Evolutionary conservation across 2,113 vertebrate species (phyloP).

Genomic region (Tonatia bakeri): DNA sequence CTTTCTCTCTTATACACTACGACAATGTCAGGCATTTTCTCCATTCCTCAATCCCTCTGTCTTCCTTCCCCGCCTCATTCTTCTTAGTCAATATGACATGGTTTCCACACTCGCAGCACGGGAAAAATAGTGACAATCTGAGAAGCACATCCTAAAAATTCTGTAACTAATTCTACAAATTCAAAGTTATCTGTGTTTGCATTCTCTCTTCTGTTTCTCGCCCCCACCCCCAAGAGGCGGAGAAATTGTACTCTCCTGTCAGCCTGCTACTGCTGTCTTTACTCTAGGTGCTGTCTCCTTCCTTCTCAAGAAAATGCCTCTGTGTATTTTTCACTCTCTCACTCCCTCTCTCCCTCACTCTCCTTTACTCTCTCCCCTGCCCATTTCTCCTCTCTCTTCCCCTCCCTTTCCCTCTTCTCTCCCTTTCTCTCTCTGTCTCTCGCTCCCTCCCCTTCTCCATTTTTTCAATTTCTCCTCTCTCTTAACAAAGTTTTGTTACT

Average conservation of each 20-base stretch:
- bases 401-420: not conserved
- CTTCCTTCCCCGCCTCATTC: not conserved
- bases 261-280: not conserved
- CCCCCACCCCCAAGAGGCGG: not conserved
- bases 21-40: not conserved
- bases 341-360: not conserved
- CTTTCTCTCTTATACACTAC: not conserved
- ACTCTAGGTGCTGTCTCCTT: not conserved
- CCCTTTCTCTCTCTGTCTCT: not conserved
- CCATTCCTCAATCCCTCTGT: not conserved
- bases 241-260: not conserved
- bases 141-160: not conserved
- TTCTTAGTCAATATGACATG: not conserved
- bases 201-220: not conserved
- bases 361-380: too few species aligned
- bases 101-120: not conserved
- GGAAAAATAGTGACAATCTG: not conserved
- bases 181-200: not conserved
- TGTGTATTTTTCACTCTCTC: not conserved
- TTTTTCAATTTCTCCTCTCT: not conserved
- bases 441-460: not conserved
- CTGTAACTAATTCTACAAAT: not conserved
- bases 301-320: not conserved
- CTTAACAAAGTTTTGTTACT: not conserved
- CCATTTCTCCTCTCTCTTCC: too few species aligned